Evolutionary conservation across 2,888 invertebrate species (phyloP), one percentile per base, ranked within the genome.

Genomic region (Chrysodeixis includens): DNA sequence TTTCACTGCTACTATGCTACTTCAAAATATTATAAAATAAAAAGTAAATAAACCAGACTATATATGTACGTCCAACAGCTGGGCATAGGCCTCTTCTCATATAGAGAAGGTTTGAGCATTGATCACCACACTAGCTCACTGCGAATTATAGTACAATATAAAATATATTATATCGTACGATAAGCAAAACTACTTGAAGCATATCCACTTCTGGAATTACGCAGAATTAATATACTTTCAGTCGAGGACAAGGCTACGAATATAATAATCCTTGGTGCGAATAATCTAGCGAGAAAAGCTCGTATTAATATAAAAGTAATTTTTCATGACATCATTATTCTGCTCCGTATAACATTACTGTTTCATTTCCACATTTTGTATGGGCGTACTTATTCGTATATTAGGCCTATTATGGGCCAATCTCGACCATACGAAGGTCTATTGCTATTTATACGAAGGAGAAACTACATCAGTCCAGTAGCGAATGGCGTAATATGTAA

Each of bases 401-500:
- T 74, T 68, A 69, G 58, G n/a, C 18, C 53, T 14, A 40, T 62
- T 76, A 63, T 40, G 62, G 32, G 44, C 58, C 76, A 67, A 73
- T 69, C 59, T 64, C 20, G 32, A 63, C 49, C 40, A 30, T 60
- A 57, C 30, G 44, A 62, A 71, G 61, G 64, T 63, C 56, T 66
- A 51, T 63, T 56, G 60, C 69, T 73, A 68, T 76, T 69, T 63
- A 69, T 71, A 74, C 62, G 56, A 65, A 71, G 58, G 51, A 66
- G 60, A 63, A 74, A 68, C 75, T 76, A 70, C 62, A 75, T 78
- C 55, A 69, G 71, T 32, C 64, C 69, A 62, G 71, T 62, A 69
- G 66, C 62, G 61, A 80, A 81, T 85, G 79, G 85, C 83, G 85
- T 87, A 87, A 87, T 77, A 76, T 79, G 76, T 72, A 72, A 74